phyloP scores from a whole-genome alignment of 2,113 vertebrate genomes.

The Phocoena sinus region DNA sequence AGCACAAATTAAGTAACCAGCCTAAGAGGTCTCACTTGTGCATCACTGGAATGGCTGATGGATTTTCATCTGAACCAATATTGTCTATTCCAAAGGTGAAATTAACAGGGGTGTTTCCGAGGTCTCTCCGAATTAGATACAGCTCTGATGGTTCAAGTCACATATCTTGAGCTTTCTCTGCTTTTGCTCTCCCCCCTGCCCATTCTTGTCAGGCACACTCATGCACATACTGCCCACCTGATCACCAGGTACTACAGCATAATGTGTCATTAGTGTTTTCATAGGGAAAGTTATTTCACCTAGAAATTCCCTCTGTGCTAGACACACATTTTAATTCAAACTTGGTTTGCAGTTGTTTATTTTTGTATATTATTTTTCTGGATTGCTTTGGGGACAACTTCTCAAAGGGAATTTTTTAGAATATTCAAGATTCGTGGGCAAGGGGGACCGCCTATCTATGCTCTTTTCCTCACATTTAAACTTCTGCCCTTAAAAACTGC shows the following conservation, averaged over 20 bases:
- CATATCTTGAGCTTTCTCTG: neutral
- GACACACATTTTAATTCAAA: neutral
- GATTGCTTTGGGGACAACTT: neutral
- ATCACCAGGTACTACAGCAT: neutral
- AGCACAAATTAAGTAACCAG: conserved; percentile 51
- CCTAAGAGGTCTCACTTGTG: neutral
- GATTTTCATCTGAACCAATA: neutral
- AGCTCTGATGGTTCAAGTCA: neutral
- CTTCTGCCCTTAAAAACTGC: neutral
- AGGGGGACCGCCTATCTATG: neutral
- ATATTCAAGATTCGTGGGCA: neutral
- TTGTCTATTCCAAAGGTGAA: neutral
- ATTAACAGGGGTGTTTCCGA: neutral
- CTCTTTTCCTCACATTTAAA: neutral
- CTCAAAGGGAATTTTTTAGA: neutral
- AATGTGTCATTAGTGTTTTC: neutral
- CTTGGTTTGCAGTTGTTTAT: neutral
- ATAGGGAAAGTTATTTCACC: neutral
- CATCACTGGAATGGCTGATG: neutral
- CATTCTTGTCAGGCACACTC: neutral
- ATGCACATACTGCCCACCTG: neutral
- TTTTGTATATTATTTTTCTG: neutral
- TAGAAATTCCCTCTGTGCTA: neutral
- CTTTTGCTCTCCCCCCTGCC: neutral
- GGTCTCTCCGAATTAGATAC: neutral